Evolutionary conservation across 2,113 vertebrate genomes (phyloP), one percentile per base, ranked within the genome.

Genomic region (Xiphophorus hellerii): DNA sequence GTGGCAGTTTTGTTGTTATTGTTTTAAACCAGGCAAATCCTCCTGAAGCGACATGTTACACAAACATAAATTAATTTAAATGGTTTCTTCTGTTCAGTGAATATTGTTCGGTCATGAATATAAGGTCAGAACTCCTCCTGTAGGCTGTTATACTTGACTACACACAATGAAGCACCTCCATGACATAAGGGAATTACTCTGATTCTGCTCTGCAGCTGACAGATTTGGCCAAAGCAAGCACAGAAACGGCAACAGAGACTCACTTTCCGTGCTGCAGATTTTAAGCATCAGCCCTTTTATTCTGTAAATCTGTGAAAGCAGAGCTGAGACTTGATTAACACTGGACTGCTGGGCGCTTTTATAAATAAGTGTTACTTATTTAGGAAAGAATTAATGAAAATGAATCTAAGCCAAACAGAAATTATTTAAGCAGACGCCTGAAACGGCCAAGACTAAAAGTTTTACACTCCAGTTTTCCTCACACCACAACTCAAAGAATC

Each of bases 41-140:
- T 69, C 37, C 76, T 77, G 54, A 76, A 42, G 39, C n/a, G 44
- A 42, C 60, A 33, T 77, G 71, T 48, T 58, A 77, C 75, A 77
- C 63, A 73, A 69, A 68, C 54, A 87, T 58, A 78, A 58, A 44
- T 44, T 22, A 78, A 81, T 84, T 66, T 60, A 74, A 78, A 82
- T 70, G 80, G 79, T 87, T 90, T 84, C 48, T 88, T 76, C 67
- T 85, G 60, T 85, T 82, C 27, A 75, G 29, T 80, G 70, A 66
- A 83, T 81, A 84, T 83, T 84, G 78, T 84, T 79, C 62, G 30
- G 48, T 79, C 78, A 82, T 81, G 64, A 87, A 80, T 88, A 85
- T 67, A 61, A 78, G 58, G 48, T 78, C 69, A 60, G 48, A 64
- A 78, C 58, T 80, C 64, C 42, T 77, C 7, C 58, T 65, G 33